Conservation (phyloP, 2,113 vertebrate genomes). For the Hippocampus guttulatus region DNA sequence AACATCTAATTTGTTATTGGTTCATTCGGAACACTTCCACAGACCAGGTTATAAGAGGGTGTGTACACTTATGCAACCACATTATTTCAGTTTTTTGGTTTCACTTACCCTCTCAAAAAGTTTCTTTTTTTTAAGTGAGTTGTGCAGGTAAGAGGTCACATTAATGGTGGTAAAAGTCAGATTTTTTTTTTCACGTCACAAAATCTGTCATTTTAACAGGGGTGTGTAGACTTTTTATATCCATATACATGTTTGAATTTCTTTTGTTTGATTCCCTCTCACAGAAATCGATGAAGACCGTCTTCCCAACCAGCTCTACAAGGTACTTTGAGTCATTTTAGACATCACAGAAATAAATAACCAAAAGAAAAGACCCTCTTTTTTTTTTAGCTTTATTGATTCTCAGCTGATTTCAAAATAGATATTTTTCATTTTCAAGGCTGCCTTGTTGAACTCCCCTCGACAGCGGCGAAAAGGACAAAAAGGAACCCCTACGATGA, state of each 20-base stretch:
- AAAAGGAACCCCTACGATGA: conserved; percentile 86
- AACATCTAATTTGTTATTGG: background rate
- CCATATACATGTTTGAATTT: background rate
- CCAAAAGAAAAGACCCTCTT: background rate
- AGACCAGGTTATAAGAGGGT: background rate
- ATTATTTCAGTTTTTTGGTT: background rate
- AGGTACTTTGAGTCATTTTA: conserved; percentile 67
- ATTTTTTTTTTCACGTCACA: too few relatives aligned
- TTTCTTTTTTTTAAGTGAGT: too few relatives aligned
- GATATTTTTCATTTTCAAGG: conserved; percentile 64
- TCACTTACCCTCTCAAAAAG: too few relatives aligned
- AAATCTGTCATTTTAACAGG: too few relatives aligned
- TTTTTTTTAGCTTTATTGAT: background rate
- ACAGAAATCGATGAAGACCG: conserved; percentile 88
- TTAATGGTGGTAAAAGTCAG: too few relatives aligned
- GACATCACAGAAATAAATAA: background rate
- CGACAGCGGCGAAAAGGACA: conserved; percentile 84
- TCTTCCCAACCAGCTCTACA: conserved; percentile 83
- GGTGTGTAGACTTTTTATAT: background rate
- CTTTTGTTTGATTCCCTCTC: conserved; percentile 22
- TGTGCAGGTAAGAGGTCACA: too few relatives aligned
- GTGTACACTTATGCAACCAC: background rate
- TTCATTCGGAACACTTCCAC: background rate
- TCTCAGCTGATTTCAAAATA: background rate
- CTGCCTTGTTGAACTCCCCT: conserved; percentile 83